Evolutionary conservation across 2,113 vertebrate species (phyloP).

Genomic region (Lonchura striata): DNA sequence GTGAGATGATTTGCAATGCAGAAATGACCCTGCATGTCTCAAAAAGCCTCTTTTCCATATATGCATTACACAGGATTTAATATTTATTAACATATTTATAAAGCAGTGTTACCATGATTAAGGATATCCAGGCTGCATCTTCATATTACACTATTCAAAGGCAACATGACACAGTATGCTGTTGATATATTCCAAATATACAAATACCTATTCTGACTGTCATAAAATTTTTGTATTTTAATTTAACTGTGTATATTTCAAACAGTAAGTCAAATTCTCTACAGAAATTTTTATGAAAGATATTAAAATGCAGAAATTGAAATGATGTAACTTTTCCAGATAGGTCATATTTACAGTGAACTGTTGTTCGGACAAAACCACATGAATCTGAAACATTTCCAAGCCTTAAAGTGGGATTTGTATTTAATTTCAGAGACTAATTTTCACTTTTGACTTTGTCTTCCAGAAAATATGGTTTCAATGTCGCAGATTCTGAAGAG

Average conservation of each 20-base stretch:
- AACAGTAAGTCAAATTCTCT: background rate
- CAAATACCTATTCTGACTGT: background rate
- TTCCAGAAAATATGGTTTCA: background rate
- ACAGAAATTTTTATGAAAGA: background rate
- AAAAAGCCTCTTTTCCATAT: background rate
- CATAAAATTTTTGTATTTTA: background rate
- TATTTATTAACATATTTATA: background rate
- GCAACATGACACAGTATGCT: background rate
- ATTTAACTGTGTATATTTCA: background rate
- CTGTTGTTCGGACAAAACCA: background rate
- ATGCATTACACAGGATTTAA: background rate
- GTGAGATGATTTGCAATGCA: background rate
- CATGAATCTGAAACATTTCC: background rate
- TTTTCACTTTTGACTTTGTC: background rate
- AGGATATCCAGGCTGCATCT: background rate
- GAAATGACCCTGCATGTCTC: background rate
- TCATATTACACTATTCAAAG: background rate
- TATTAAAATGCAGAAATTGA: background rate
- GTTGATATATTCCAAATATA: background rate
- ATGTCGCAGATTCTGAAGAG: background rate
- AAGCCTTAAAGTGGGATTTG: background rate
- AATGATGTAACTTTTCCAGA: background rate
- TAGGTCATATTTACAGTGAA: background rate
- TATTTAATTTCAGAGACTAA: background rate
- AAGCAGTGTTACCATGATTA: background rate